Percentiles rank a stretch among this genome's conserved stretches.
Conservation (phyloP, 2,797 vertebrate genomes). For the Chaetophractus vellerosus region DNA sequence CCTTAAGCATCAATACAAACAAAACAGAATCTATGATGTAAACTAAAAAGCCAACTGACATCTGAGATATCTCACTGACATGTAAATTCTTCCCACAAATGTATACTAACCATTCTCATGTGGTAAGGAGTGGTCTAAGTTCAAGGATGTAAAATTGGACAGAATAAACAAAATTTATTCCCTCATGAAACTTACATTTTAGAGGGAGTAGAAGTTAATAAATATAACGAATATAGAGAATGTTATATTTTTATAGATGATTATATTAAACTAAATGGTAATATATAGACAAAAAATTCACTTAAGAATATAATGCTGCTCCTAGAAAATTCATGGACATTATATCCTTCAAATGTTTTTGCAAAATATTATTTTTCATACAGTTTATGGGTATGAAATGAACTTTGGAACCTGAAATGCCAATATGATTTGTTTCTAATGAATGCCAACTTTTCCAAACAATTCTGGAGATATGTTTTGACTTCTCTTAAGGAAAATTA, state of each 20-base stretch:
- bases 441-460: background rate
- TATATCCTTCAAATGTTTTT: background rate
- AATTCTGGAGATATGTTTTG: background rate
- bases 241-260: background rate
- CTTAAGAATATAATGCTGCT: background rate
- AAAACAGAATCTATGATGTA: background rate
- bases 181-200: background rate
- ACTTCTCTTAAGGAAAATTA: background rate
- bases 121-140: background rate
- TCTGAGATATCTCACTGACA: background rate
- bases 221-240: background rate
- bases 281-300: background rate
- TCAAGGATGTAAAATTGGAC: background rate
- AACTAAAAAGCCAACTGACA: background rate
- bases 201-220: background rate
- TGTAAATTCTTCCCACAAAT: background rate
- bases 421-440: background rate
- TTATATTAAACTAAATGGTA: background rate
- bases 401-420: background rate
- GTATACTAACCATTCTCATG: background rate
- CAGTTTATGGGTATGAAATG: slow-evolving; percentile 1
- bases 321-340: background rate
- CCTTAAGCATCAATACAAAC: background rate
- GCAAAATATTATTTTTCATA: background rate
- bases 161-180: background rate